phyloP scores from a whole-genome alignment of 2,888 invertebrate genomes.

The Anorthoa munda region DNA sequence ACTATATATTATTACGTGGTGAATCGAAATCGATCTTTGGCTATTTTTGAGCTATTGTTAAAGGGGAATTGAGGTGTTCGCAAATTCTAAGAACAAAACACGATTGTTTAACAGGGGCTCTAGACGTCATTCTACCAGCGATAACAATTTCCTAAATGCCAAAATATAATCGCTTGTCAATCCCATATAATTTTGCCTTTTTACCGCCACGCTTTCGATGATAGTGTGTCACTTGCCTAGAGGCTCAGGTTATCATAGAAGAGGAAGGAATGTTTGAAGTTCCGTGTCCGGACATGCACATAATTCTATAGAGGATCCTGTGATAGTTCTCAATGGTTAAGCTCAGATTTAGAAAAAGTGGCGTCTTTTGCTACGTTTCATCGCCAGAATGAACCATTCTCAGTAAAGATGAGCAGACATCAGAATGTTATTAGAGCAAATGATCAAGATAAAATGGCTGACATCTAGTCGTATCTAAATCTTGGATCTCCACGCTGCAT shows the following conservation, averaged over 20 bases:
- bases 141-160: too few species aligned
- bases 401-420: neutral
- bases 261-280: neutral
- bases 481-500: constrained; percentile 25
- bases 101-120: neutral
- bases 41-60: neutral
- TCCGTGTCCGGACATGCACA: neutral
- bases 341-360: neutral
- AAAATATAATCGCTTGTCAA: too few species aligned
- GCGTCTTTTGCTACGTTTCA: neutral
- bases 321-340: neutral
- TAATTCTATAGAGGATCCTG: too few species aligned
- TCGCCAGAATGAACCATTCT: neutral
- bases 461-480: constrained; percentile 28
- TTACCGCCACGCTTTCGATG: too few species aligned
- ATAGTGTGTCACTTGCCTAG: too few species aligned
- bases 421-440: constrained; percentile 20
- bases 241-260: neutral
- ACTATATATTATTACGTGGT: neutral
- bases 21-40: neutral
- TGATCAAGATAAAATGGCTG: constrained; percentile 28
- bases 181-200: too few species aligned
- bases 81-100: neutral
- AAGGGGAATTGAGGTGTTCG: neutral
- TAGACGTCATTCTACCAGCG: too few species aligned